phyloP scores from a whole-genome alignment of 2,797 vertebrate species.

The Pyrrhura leucotis region DNA sequence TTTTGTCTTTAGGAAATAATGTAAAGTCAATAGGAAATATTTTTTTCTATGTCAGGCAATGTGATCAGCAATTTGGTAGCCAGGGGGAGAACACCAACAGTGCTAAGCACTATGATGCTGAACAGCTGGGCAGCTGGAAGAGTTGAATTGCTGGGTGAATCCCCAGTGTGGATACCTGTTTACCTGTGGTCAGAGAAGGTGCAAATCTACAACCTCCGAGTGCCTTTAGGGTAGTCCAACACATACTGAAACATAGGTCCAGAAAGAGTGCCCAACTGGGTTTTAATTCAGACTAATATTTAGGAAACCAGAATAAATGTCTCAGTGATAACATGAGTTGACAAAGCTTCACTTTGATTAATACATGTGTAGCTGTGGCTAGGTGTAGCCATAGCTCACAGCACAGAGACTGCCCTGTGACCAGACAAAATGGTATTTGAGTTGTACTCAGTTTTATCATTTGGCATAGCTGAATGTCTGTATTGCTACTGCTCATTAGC shows the following conservation, averaged over 20 bases:
- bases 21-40: neutral
- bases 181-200: neutral
- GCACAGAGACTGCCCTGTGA: fast-evolving
- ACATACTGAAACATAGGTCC: neutral
- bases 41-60: neutral
- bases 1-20: neutral
- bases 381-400: neutral
- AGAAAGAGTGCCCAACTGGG: neutral
- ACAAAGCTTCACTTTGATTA: neutral
- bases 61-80: neutral
- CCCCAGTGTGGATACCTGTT: neutral
- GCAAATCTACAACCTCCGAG: neutral
- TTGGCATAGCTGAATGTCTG: neutral
- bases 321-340: neutral
- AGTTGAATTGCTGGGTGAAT: neutral
- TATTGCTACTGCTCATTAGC: neutral
- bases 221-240: neutral
- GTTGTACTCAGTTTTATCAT: neutral
- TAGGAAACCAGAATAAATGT: neutral
- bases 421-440: neutral
- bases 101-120: neutral
- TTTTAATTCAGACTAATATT: neutral
- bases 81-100: neutral
- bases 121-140: neutral
- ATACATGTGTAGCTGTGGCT: neutral